phyloP scores from a whole-genome alignment of 1,140 invertebrate genomes.

The Eueides isabella region DNA sequence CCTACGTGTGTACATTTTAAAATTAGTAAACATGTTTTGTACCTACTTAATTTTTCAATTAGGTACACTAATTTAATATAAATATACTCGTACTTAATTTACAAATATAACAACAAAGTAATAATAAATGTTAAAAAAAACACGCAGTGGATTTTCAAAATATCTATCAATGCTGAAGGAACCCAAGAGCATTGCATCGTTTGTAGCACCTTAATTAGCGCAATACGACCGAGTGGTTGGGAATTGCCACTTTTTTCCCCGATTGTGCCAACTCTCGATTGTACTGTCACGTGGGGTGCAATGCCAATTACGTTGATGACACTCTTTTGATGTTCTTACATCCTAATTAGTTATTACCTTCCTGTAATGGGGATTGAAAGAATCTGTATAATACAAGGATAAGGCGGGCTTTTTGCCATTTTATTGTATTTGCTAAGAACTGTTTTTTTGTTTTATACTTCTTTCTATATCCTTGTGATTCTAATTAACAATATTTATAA shows the following conservation, averaged over 20 bases:
- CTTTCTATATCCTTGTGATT: not conserved
- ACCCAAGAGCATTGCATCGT: constrained; percentile 52
- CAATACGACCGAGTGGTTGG: constrained; percentile 62
- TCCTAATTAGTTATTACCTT: constrained; percentile 45
- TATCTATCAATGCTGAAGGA: constrained; percentile 18
- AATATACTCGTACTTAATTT: too few species aligned
- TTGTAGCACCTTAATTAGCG: constrained; percentile 75
- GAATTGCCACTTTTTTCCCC: constrained; percentile 73
- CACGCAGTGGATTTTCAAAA: not conserved
- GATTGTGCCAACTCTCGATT: constrained; percentile 57
- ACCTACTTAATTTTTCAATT: too few species aligned
- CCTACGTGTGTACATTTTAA: too few species aligned
- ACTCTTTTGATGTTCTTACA: constrained; percentile 48
- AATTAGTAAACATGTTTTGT: too few species aligned
- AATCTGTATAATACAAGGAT: constrained; percentile 10
- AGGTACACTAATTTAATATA: too few species aligned
- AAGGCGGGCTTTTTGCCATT: not conserved
- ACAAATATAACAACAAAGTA: too few species aligned
- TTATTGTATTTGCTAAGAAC: not conserved
- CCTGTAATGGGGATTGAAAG: constrained; percentile 9
- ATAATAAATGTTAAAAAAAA: not conserved
- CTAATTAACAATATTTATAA: not conserved
- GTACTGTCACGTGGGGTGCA: constrained; percentile 58
- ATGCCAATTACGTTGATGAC: constrained; percentile 67
- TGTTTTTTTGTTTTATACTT: not conserved